These are phyloP conservation scores for Pemphigus obesinymphae DNA, from an alignment of 1,140 invertebrate genomes.

Conservation along the genomic window DNA sequence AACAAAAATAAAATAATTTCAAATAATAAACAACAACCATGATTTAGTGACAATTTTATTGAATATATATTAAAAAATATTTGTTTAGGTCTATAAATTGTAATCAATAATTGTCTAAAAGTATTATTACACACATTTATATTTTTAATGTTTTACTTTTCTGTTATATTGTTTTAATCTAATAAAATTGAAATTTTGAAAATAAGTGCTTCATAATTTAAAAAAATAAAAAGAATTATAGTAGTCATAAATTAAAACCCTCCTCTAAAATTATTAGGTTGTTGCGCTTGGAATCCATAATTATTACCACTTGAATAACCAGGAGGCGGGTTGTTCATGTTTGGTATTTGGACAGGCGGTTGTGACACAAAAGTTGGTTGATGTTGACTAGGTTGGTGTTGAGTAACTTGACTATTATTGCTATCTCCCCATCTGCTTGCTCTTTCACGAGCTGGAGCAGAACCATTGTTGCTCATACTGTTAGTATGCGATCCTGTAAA, in stretches of 20 bases:
- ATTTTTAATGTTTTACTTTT: not conserved
- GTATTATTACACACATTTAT: not conserved
- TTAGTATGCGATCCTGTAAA: not conserved
- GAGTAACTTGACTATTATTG: conserved; percentile 13
- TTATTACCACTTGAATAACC: conserved; percentile 7
- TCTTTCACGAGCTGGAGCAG: conserved; percentile 7
- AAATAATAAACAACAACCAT: not conserved
- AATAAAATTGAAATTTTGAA: conserved; percentile 13
- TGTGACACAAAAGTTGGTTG: conserved; percentile 18
- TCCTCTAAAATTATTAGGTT: conserved; percentile 19
- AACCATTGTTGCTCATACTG: conserved; percentile 6
- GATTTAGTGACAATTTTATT: not conserved
- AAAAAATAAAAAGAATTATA: not conserved
- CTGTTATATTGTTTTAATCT: not conserved
- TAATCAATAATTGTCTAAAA: conserved; percentile 30
- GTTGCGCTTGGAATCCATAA: conserved; percentile 6
- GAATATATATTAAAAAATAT: not conserved
- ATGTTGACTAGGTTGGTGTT: conserved; percentile 20
- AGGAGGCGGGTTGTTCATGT: conserved; percentile 20
- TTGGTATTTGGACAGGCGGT: conserved; percentile 15
- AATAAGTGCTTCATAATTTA: conserved; percentile 33
- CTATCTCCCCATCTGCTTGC: conserved; percentile 33
- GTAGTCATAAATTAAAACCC: conserved; percentile 22
- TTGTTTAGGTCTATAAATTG: not conserved
- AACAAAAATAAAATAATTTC: no score